Percentiles rank a stretch among this genome's conserved stretches.
Evolutionary conservation across 2,797 vertebrate genomes (phyloP).

Genomic region (Sebastes oblongus): DNA sequence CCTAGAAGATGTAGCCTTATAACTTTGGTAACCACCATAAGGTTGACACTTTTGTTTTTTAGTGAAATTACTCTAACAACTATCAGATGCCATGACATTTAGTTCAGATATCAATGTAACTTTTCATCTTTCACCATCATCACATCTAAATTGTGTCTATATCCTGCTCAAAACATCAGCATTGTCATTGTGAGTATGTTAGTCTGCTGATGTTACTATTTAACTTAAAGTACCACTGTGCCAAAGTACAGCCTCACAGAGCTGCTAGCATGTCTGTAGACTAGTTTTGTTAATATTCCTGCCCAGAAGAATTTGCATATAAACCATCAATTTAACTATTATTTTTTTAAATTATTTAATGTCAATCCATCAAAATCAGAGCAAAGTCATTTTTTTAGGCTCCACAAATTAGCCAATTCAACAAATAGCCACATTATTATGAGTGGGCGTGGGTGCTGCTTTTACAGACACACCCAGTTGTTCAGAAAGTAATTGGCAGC

Average conservation of each 20-base stretch:
- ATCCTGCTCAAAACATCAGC: neutral
- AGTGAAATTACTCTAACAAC: neutral
- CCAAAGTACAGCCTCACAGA: too few relatives aligned
- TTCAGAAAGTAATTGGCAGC: slow-evolving; percentile 20
- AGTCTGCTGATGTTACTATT: too few relatives aligned
- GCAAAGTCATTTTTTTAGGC: neutral
- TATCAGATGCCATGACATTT: neutral
- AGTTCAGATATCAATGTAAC: neutral
- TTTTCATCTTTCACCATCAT: neutral
- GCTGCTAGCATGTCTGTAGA: too few relatives aligned
- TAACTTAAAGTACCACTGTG: too few relatives aligned
- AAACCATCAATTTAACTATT: too few relatives aligned
- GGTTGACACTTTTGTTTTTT: neutral
- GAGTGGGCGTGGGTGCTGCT: neutral
- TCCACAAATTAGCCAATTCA: neutral
- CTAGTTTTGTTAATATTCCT: neutral
- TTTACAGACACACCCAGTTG: slow-evolving; percentile 29
- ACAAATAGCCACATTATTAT: neutral
- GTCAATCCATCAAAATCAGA: neutral
- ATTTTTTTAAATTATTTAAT: neutral
- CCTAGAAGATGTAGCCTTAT: neutral
- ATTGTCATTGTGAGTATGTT: too few relatives aligned
- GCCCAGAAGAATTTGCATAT: neutral
- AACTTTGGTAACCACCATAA: neutral
- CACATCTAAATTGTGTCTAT: neutral